Percentiles rank a stretch among this genome's conserved stretches.
Conservation (phyloP, 2,113 vertebrate genomes). For the Balaeniceps rex region DNA sequence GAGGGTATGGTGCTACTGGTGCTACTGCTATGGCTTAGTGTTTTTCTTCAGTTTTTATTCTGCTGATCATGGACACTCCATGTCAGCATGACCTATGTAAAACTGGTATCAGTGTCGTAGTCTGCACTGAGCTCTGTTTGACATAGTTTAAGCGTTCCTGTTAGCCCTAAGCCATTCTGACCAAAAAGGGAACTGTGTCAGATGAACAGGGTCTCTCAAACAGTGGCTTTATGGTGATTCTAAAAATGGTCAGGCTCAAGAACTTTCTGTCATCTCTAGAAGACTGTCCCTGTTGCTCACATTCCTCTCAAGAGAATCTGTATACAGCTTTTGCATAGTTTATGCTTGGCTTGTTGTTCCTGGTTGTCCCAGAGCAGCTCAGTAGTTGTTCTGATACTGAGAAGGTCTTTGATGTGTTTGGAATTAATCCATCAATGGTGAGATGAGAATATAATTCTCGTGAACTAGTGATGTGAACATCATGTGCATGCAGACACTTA, state of each 20-base stretch:
- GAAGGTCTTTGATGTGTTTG: slow-evolving; percentile 11
- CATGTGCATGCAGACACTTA: not conserved
- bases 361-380: not conserved
- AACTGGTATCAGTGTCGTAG: not conserved
- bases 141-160: not conserved
- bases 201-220: not conserved
- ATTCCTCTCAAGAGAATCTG: not conserved
- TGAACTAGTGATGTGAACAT: not conserved
- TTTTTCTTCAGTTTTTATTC: not conserved
- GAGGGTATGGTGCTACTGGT: not conserved
- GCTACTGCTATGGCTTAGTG: not conserved
- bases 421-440: not conserved
- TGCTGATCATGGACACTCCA: not conserved
- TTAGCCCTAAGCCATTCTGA: not conserved
- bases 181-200: not conserved
- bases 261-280: not conserved
- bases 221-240: not conserved
- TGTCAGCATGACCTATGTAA: not conserved
- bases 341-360: not conserved
- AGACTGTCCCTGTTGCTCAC: not conserved
- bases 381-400: not conserved
- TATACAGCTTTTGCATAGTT: not conserved
- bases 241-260: not conserved
- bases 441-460: not conserved
- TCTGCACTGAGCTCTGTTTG: not conserved